These are phyloP conservation scores for Erannis defoliaria DNA, from an alignment of 2,888 invertebrate species.

Conservation along the genomic window DNA sequence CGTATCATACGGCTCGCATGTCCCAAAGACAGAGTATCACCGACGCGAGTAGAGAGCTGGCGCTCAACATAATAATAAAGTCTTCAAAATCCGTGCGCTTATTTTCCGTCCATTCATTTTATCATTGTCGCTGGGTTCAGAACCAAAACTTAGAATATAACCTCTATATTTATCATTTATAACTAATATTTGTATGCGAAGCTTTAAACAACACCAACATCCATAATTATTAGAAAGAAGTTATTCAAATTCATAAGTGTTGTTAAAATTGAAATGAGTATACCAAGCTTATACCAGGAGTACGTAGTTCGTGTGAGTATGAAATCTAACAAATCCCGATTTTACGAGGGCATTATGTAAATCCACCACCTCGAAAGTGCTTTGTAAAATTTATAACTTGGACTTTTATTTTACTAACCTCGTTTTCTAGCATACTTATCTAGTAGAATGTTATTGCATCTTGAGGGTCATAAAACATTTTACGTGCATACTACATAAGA, in stretches of 20 bases:
- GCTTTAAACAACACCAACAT: background rate
- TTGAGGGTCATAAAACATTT: background rate
- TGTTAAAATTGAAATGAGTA: background rate
- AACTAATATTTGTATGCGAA: background rate
- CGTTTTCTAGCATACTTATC: background rate
- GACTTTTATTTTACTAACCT: constrained; percentile 27
- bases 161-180: no score
- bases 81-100: no score
- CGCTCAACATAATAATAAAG: no score
- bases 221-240: background rate
- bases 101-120: no score
- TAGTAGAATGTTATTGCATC: background rate
- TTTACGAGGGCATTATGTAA: constrained; percentile 31
- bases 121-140: no score
- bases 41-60: no score
- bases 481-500: background rate
- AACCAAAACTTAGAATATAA: no score
- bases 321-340: constrained; percentile 22
- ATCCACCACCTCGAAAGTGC: constrained; percentile 22
- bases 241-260: constrained; percentile 1
- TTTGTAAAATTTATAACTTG: constrained; percentile 30
- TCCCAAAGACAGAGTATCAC: no score
- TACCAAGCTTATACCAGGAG: background rate
- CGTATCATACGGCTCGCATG: no score
- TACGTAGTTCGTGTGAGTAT: constrained; percentile 3